These are phyloP conservation scores for Kuschelorhynchus macadamiae DNA, from an alignment of 2,888 invertebrate genomes.

Conservation along the genomic window DNA sequence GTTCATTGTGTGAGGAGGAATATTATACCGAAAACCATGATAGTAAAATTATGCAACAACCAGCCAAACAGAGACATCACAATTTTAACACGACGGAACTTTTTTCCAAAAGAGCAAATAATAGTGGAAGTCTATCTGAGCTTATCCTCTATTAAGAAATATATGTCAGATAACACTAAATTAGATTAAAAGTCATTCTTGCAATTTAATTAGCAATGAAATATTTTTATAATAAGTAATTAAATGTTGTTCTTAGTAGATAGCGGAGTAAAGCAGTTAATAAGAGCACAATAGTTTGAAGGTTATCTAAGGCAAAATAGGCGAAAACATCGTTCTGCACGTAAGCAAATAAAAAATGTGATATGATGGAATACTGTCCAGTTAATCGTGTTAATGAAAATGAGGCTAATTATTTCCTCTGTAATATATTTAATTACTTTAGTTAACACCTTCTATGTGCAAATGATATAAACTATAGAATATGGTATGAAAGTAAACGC, in stretches of 20 bases:
- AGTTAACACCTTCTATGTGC: no score
- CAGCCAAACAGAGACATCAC: no score
- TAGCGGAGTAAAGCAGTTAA: slow-evolving; percentile 28
- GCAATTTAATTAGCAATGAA: slow-evolving; percentile 25
- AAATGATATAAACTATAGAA: no score
- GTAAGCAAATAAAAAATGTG: slow-evolving; percentile 22
- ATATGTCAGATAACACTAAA: neutral
- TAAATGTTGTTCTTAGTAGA: slow-evolving; percentile 40
- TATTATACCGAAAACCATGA: no score
- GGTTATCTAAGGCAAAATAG: slow-evolving; percentile 60
- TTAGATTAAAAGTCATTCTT: slow-evolving; percentile 9
- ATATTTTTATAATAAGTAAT: slow-evolving; percentile 26
- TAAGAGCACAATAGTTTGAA: slow-evolving; percentile 59
- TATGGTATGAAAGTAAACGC: no score
- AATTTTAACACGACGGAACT: no score
- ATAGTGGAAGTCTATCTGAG: no score
- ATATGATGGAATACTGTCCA: slow-evolving; percentile 14
- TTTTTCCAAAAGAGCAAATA: no score
- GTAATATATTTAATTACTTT: no score
- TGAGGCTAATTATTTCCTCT: slow-evolving; percentile 17
- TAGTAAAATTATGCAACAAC: no score
- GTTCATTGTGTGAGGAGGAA: no score
- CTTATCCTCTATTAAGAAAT: neutral
- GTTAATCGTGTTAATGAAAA: slow-evolving; percentile 25
- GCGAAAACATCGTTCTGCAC: slow-evolving; percentile 55